phyloP scores from a whole-genome alignment of 2,113 vertebrate genomes.

The Strigops habroptila region DNA sequence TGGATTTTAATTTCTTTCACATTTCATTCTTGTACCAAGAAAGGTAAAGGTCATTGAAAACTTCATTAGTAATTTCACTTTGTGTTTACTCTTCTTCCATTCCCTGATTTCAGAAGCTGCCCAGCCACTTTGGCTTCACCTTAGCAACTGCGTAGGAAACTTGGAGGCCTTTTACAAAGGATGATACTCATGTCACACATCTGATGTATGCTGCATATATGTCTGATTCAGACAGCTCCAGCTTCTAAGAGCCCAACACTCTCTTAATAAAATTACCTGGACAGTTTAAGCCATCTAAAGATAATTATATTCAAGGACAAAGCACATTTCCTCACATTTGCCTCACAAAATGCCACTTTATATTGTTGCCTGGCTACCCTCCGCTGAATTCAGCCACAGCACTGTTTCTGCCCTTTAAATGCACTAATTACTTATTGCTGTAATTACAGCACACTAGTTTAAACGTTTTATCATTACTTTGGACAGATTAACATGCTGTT shows the following conservation, averaged over 20 bases:
- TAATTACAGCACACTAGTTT: background rate
- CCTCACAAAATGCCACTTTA: background rate
- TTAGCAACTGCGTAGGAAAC: background rate
- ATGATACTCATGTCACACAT: background rate
- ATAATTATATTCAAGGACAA: background rate
- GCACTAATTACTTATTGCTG: background rate
- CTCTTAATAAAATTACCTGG: background rate
- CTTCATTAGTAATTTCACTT: background rate
- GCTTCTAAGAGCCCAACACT: background rate
- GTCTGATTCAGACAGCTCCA: background rate
- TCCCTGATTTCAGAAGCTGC: background rate
- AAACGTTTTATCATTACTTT: background rate
- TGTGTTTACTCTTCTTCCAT: background rate
- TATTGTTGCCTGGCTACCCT: background rate
- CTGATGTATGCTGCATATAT: background rate
- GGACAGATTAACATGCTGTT: background rate
- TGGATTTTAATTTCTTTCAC: background rate
- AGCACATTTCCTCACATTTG: background rate
- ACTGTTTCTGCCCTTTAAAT: background rate
- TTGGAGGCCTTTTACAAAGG: background rate
- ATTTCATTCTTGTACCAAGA: background rate
- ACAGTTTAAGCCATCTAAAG: background rate
- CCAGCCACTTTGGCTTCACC: background rate
- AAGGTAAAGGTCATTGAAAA: background rate
- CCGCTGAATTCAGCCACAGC: background rate